phyloP scores from a whole-genome alignment of 2,113 vertebrate genomes.

The Upupa epops region DNA sequence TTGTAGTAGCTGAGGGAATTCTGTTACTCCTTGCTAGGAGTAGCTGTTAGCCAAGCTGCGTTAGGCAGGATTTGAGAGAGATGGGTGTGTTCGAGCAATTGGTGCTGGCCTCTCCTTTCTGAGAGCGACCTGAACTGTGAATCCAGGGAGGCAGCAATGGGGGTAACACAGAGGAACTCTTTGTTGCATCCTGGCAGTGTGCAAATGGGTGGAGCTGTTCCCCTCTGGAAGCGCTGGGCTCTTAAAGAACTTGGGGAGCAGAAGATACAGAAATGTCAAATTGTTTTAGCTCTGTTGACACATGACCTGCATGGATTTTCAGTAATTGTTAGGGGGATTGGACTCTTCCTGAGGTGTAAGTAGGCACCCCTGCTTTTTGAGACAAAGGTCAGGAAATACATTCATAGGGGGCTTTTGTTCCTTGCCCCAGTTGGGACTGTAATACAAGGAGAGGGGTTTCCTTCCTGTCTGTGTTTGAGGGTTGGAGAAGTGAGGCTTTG shows the following conservation, averaged over 20 bases:
- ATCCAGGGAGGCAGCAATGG: neutral
- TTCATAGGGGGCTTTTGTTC: neutral
- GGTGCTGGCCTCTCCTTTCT: neutral
- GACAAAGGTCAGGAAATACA: neutral
- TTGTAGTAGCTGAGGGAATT: slow-evolving; percentile 37
- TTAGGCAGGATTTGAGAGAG: neutral
- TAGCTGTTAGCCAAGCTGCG: neutral
- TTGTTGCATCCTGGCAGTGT: neutral
- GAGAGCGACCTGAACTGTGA: neutral
- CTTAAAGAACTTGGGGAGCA: neutral
- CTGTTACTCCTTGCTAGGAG: slow-evolving; percentile 22
- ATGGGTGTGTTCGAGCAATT: neutral
- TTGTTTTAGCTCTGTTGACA: neutral
- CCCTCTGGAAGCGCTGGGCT: fast-evolving
- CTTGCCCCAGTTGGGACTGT: neutral
- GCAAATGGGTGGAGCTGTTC: neutral
- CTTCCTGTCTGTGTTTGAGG: neutral
- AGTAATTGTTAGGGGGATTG: neutral
- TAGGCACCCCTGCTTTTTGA: neutral
- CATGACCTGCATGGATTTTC: neutral
- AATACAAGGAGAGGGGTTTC: neutral
- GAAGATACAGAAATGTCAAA: neutral
- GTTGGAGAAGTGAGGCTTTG: neutral
- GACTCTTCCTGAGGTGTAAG: neutral
- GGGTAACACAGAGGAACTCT: neutral